Base-by-base conservation (phyloP, 2,888 invertebrate genomes). In the Pollenia amentaria region DNA sequence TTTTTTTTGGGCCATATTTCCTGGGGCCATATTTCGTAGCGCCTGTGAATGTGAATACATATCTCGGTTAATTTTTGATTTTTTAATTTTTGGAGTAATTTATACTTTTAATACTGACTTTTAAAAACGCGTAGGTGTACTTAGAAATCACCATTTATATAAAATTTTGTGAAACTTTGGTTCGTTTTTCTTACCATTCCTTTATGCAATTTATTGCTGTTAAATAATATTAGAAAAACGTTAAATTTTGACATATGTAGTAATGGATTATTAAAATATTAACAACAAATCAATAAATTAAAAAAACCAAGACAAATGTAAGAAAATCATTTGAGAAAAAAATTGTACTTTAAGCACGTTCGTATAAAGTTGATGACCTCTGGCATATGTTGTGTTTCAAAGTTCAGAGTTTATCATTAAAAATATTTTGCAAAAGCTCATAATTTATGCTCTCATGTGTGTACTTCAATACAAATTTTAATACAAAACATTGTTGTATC, bases 391-490 rank as follows among this genome's bases (percentile, higher is more conserved):
- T 53, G 51, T 29, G 6, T 57, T 44, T 40, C 14, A 60, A 75
- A 81, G 81, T 75, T 75, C 57, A 81, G 10, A 81, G n/a, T 60
- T 81, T 75, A n/a, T 60, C 53, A 55, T 69, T 69, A 62, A 53
- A 82, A 53, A 53, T 69, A 38, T 60, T 67, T 67, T 62, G 51
- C 53, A 53, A 76, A 75, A 69, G 57, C 42, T 67, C 29, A 75
- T 69, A 82, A 82, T 44, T 82, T 62, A 60, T 82, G 46, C 53
- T 53, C 53, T 62, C 76, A 76, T 55, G 69, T 82, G 53, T 82
- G 44, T 44, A 60, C 62, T 76, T 76, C n/a, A 69, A 75, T 16
- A 21, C 42, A 53, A 60, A 62, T 62, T 57, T 29, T 69, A 16
- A 62, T 42, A 38, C 12, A 65, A 29, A 81, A 75, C 16, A 51